Evolutionary conservation across 2,113 vertebrate species (phyloP).

Genomic region (Elachura formosa): DNA sequence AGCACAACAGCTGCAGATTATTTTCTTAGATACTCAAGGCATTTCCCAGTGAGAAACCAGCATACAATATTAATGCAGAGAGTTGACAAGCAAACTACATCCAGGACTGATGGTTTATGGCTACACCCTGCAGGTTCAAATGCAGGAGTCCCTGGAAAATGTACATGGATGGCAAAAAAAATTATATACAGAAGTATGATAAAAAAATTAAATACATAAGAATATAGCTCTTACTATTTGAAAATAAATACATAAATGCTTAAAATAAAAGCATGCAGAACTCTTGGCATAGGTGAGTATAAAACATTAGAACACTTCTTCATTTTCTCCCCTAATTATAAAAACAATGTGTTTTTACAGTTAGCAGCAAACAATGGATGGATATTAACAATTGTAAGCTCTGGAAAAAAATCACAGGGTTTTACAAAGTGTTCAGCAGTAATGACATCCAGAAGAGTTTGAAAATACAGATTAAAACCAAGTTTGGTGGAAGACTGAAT

Average conservation of each 20-base stretch:
- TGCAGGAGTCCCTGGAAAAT: not conserved
- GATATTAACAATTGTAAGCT: conserved; percentile 22
- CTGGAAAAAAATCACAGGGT: not conserved
- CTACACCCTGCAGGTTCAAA: not conserved
- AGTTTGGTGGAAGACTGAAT: not conserved
- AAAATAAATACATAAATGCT: not conserved
- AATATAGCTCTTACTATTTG: not conserved
- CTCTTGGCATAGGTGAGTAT: rapidly evolving
- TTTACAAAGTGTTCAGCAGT: not conserved
- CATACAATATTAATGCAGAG: rapidly evolving
- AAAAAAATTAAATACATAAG: rapidly evolving
- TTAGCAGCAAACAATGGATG: not conserved
- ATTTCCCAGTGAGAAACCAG: not conserved
- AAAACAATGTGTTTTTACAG: not conserved
- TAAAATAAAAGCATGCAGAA: not conserved
- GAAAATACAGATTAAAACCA: conserved; percentile 16
- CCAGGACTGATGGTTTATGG: not conserved
- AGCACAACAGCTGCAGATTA: not conserved
- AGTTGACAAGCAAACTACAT: not conserved
- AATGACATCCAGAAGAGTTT: conserved; percentile 3
- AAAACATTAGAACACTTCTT: not conserved
- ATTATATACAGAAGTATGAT: rapidly evolving
- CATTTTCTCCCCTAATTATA: not conserved
- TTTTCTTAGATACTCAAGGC: not conserved
- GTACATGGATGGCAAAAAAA: not conserved